Evolutionary conservation across 2,113 vertebrate genomes (phyloP).

Genomic region (Heterotilapia buettikoferi): DNA sequence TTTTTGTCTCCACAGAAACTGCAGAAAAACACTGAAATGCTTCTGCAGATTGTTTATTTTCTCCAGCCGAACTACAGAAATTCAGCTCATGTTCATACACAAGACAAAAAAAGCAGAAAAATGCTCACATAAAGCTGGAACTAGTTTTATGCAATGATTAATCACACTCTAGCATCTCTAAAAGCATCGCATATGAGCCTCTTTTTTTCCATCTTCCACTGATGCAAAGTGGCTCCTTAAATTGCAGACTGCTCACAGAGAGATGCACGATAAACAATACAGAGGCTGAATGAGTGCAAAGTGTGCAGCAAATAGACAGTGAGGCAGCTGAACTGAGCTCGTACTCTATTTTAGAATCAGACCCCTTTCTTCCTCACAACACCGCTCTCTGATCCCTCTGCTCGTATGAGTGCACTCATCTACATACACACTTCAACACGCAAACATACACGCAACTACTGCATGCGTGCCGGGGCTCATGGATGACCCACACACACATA

Average conservation of each 20-base stretch:
- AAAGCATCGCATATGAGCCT: neutral
- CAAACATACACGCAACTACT: neutral
- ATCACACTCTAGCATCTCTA: neutral
- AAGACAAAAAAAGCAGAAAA: neutral
- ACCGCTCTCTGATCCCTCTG: slow-evolving; percentile 10
- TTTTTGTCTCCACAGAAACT: neutral
- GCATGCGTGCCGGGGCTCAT: neutral
- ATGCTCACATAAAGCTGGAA: neutral
- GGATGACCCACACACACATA: neutral
- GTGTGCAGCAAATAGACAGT: slow-evolving; percentile 8
- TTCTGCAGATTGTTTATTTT: neutral
- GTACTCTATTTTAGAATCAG: slow-evolving; percentile 35
- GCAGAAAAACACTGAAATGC: neutral
- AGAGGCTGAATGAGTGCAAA: slow-evolving; percentile 30
- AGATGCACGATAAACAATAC: slow-evolving; percentile 27
- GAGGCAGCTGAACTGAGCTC: slow-evolving; percentile 11
- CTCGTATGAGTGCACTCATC: slow-evolving; percentile 26
- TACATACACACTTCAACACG: neutral
- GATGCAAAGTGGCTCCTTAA: slow-evolving; percentile 28
- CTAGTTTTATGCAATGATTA: neutral
- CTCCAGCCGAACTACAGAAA: neutral
- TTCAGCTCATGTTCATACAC: neutral
- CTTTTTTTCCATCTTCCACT: neutral
- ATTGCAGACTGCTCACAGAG: slow-evolving; percentile 2
- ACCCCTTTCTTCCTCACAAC: slow-evolving; percentile 13